A percentile compares a stretch with the other conserved stretches of the same genome.
Evolutionary conservation across 2,888 invertebrate species (phyloP).

Genomic region (Agonum fuliginosum): DNA sequence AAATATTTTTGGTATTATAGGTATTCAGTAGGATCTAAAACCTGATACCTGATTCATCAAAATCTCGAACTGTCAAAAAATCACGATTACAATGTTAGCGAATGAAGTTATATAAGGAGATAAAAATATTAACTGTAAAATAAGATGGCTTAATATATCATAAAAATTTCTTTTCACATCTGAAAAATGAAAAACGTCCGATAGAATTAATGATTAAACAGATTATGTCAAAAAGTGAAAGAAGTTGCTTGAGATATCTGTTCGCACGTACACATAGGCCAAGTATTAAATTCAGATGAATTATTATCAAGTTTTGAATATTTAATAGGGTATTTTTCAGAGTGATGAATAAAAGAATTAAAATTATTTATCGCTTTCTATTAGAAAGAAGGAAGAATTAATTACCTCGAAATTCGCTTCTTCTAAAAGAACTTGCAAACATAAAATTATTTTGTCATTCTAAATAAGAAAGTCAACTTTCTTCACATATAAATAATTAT

Average conservation of each 20-base stretch:
- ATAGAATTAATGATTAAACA: constrained; percentile 5
- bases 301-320: constrained; percentile 26
- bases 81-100: constrained; percentile 7
- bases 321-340: constrained; percentile 31
- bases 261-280: not conserved
- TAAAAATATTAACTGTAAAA: constrained; percentile 10
- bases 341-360: constrained; percentile 40
- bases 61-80: too few relatives aligned
- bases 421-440: constrained; percentile 10
- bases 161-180: not conserved
- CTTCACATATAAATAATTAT: constrained; percentile 36
- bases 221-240: constrained; percentile 41
- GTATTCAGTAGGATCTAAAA: too few relatives aligned
- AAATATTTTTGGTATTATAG: too few relatives aligned
- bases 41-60: too few relatives aligned
- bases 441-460: constrained; percentile 33
- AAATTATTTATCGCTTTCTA: constrained; percentile 44
- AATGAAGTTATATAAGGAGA: constrained; percentile 8
- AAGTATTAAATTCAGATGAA: constrained; percentile 1
- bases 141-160: not conserved
- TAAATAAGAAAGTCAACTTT: constrained; percentile 40
- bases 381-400: constrained; percentile 42
- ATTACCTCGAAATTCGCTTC: constrained; percentile 37
- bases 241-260: constrained; percentile 2
- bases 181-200: not conserved